Percentiles rank a stretch among this genome's conserved stretches.
phyloP scores from a whole-genome alignment of 2,113 vertebrate genomes.

The Dasyurus viverrinus region DNA sequence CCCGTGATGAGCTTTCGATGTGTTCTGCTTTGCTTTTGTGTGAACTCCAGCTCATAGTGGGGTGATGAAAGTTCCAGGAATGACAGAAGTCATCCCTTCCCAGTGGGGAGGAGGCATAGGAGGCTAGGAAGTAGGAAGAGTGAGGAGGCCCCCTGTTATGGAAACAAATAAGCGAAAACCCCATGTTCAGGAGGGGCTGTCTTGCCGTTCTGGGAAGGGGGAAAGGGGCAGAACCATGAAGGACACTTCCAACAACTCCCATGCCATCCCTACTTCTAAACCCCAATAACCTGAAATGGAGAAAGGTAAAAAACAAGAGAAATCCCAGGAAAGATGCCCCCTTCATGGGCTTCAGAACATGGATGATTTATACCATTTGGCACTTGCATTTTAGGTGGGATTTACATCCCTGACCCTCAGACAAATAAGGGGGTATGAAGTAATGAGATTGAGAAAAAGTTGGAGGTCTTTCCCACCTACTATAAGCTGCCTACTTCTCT shows the following conservation, averaged over 20 bases:
- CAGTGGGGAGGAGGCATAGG: not conserved
- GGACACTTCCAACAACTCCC: not conserved
- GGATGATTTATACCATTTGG: not conserved
- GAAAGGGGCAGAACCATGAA: not conserved
- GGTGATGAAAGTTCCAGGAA: not conserved
- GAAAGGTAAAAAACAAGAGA: not conserved
- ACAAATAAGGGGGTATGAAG: not conserved
- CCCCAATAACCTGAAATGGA: accelerated
- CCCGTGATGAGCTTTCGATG: conserved; percentile 49
- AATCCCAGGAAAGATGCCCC: not conserved
- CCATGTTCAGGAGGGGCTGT: accelerated
- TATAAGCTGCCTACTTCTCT: not conserved
- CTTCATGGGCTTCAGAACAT: not conserved
- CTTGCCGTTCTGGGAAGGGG: not conserved
- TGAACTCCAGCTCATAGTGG: not conserved
- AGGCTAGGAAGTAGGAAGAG: not conserved
- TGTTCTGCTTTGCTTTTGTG: conserved; percentile 58
- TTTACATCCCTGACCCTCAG: not conserved
- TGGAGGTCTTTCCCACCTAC: not conserved
- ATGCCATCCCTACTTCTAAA: not conserved
- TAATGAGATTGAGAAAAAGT: not conserved
- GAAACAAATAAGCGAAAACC: accelerated
- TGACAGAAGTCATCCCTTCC: not conserved
- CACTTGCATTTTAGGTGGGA: not conserved
- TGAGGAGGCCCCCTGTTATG: not conserved